These are phyloP conservation scores for Haliclona indistincta DNA, from an alignment of 37 sponge, comb jelly and placozoan species.

Conservation along the genomic window DNA sequence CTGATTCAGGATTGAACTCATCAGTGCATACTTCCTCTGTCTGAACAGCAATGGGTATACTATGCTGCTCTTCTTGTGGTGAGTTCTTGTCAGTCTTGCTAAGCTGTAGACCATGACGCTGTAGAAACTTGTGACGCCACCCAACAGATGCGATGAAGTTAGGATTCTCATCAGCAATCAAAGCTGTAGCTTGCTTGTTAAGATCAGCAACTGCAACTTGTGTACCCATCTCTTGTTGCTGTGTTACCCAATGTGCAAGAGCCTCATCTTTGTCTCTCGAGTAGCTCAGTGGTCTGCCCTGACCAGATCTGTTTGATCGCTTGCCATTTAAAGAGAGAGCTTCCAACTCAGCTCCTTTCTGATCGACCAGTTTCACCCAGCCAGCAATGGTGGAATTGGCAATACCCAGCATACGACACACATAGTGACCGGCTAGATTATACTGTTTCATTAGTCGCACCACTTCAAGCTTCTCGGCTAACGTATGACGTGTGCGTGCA, in stretches of 20 bases:
- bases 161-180: conserved; percentile 58
- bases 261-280: conserved; percentile 65
- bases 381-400: conserved; percentile 79
- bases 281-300: conserved; percentile 60
- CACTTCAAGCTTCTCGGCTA: conserved; percentile 81
- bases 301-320: conserved; percentile 54
- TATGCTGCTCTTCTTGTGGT: conserved; percentile 27
- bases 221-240: conserved; percentile 31
- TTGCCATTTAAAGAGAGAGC: conserved; percentile 61
- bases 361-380: conserved; percentile 76
- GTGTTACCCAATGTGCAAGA: conserved; percentile 73
- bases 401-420: conserved; percentile 72
- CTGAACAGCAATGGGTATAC: conserved; percentile 50
- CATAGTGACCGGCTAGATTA: conserved; percentile 55
- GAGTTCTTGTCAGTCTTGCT: conserved; percentile 1
- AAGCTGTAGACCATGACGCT: conserved; percentile 61
- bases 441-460: conserved; percentile 66
- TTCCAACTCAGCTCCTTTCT: conserved; percentile 59
- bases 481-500: conserved; percentile 48
- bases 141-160: conserved; percentile 76
- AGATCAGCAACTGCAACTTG: conserved; percentile 53
- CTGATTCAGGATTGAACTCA: conserved; percentile 13
- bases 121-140: conserved; percentile 74
- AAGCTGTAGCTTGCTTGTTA: conserved; percentile 44
- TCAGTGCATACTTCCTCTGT: conserved; percentile 61